Base-by-base conservation (phyloP, 1,140 invertebrate genomes). In the Zaprionus taronus region DNA sequence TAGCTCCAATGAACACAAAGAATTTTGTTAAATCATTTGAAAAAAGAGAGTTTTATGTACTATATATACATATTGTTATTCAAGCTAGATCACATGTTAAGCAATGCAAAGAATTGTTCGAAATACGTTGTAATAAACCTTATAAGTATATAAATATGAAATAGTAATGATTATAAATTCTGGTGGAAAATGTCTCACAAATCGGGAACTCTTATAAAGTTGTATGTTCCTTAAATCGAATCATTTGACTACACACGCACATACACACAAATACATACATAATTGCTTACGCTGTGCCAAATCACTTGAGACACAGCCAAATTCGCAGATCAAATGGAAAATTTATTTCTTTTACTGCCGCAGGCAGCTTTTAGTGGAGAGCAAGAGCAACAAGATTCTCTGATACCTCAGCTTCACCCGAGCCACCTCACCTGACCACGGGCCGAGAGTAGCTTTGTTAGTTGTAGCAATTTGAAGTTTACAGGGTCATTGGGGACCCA, bases 391-490 rank as follows among this genome's bases (percentile, higher is more conserved):
- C 34, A 36, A 57, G 64, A 36, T 36, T 22, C 24, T 47, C 7
- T 7, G 20, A 4, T 5, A 14, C 26, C 20, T 4, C 53, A 4
- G 41, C 34, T 26, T 3, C 34, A 44, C 38, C 51, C 1, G 7
- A 11, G 31, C 36, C 28, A 26, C n/a, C 55, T 53, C 44, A 86
- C 83, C 83, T 80, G 75, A 49, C 62, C 63, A 62, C 26, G 56
- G 56, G 47, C 51, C 47, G 28, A 36, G 36, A 60, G 44, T 53
- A 22, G 12, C 12, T 36, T 66, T 84, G 84, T 89, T 69, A 81
- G 74, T 76, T 81, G 84, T 84, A 83, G 84, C 84, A 89, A 89
- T 89, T 89, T 89, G 84, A 89, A 89, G 84, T 89, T 89, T 89
- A 89, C 84, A 89, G 84, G 84, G 81, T 89, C 84, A 84, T 81